These are phyloP conservation scores for Yponomeuta malinellus DNA, from an alignment of 2,888 invertebrate genomes.

Conservation along the genomic window DNA sequence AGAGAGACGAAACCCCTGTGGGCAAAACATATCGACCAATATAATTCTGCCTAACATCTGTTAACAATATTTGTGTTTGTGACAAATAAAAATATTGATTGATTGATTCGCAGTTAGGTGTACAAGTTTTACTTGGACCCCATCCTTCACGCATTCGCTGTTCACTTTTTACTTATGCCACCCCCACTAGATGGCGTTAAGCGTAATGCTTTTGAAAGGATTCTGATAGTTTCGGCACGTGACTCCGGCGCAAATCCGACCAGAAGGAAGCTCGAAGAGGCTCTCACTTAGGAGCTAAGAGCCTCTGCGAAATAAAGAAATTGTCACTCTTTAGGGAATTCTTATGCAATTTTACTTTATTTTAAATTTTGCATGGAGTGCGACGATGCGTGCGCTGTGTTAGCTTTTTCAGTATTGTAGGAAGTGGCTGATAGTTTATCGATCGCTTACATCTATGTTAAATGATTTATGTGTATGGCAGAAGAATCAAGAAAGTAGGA, in stretches of 20 bases:
- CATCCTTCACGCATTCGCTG: background rate
- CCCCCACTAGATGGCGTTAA: slow-evolving; percentile 22
- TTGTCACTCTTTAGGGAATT: background rate
- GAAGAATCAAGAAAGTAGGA: no score
- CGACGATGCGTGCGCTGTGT: background rate
- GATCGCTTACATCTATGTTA: no score
- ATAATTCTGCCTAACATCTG: no score
- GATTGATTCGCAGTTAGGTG: no score
- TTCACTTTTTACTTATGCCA: slow-evolving; percentile 14
- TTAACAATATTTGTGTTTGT: background rate
- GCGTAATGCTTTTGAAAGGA: slow-evolving; percentile 59
- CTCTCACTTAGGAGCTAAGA: background rate
- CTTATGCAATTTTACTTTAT: background rate
- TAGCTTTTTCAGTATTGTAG: no score
- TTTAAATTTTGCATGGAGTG: background rate
- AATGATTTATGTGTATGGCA: no score
- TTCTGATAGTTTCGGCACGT: slow-evolving; percentile 40
- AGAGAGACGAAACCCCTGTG: no score
- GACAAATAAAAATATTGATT: background rate
- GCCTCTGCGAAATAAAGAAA: background rate
- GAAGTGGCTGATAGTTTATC: no score
- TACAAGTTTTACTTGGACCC: no score
- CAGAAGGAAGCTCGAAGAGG: background rate
- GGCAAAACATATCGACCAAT: no score
- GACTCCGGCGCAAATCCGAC: slow-evolving; percentile 38